Evolutionary conservation across 1,140 invertebrate species (phyloP).

Genomic region (Trichoplusia ni): DNA sequence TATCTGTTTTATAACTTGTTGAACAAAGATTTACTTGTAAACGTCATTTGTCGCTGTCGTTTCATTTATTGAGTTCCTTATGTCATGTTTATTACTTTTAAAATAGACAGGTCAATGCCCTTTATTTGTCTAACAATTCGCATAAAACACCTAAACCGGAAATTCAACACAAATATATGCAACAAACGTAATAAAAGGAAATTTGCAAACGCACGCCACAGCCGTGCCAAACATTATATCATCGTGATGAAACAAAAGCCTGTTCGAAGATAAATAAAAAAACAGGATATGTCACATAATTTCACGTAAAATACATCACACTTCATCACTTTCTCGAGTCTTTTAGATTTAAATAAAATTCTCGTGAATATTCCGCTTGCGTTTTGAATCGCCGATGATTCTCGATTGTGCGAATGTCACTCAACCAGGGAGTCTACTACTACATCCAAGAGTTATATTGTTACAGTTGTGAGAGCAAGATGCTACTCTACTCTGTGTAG

Average conservation of each 20-base stretch:
- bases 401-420: slow-evolving; percentile 31
- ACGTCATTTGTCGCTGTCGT: no score
- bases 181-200: slow-evolving; percentile 1
- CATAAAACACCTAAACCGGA: not conserved
- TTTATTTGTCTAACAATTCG: not conserved
- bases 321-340: slow-evolving; percentile 47
- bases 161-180: not conserved
- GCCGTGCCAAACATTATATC: slow-evolving; percentile 5
- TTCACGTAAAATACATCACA: slow-evolving; percentile 22
- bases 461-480: no score
- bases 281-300: slow-evolving; percentile 28
- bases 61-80: no score
- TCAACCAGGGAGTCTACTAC: not conserved
- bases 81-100: not conserved
- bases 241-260: slow-evolving; percentile 28
- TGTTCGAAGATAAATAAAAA: slow-evolving; percentile 25
- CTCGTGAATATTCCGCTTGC: slow-evolving; percentile 42
- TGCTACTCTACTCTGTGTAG: no score
- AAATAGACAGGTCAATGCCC: not conserved
- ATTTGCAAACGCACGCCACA: slow-evolving; percentile 1
- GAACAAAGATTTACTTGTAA: no score
- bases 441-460: no score
- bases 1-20: no score
- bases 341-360: slow-evolving; percentile 47
- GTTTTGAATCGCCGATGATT: slow-evolving; percentile 34